phyloP scores from a whole-genome alignment of 2,888 invertebrate genomes.

The Polydrusus tereticollis region DNA sequence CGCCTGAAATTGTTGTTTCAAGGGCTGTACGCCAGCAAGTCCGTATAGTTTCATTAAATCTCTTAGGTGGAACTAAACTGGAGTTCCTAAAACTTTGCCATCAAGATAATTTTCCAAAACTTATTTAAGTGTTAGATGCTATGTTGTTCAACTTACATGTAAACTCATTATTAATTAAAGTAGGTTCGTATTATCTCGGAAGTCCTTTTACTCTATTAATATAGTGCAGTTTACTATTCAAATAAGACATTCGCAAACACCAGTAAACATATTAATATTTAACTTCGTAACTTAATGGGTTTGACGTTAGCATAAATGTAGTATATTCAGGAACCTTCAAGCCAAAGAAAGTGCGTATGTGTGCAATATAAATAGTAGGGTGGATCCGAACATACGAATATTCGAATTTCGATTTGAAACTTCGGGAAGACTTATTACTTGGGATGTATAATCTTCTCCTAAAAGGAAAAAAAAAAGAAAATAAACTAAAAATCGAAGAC shows the following conservation, averaged over 20 bases:
- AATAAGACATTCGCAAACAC: constrained; percentile 22
- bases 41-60: constrained; percentile 60
- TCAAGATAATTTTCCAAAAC: constrained; percentile 62
- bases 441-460: too few relatives aligned
- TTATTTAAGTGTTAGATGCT: constrained; percentile 58
- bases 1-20: constrained; percentile 63
- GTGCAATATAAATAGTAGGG: not conserved
- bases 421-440: too few relatives aligned
- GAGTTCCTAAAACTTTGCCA: constrained; percentile 62
- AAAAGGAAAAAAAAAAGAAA: too few relatives aligned
- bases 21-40: constrained; percentile 61
- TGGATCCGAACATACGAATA: too few relatives aligned
- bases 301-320: not conserved
- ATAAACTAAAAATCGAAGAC: too few relatives aligned
- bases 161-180: constrained; percentile 50
- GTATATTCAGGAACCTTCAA: not conserved
- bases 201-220: constrained; percentile 30
- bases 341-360: not conserved
- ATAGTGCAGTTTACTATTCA: constrained; percentile 26
- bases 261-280: constrained; percentile 22
- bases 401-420: too few relatives aligned
- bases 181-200: constrained; percentile 33
- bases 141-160: constrained; percentile 53
- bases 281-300: not conserved
- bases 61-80: constrained; percentile 62